Evolutionary conservation across 2,888 invertebrate species (phyloP), one percentile per base, ranked within the genome.

Genomic region (Meliscaeva auricollis): DNA sequence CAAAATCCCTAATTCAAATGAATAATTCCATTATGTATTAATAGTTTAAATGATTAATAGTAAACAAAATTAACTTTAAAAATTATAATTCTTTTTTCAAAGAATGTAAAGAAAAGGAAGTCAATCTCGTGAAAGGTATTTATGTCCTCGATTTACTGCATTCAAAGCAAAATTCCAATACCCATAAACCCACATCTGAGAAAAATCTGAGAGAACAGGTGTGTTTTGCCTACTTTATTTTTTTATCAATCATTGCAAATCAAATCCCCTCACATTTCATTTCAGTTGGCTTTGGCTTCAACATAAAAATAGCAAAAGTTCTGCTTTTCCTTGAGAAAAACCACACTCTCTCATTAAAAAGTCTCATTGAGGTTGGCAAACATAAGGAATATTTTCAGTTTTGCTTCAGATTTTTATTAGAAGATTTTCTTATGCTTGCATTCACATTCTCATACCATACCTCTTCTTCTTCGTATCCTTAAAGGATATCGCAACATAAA

Each of bases 271-370:
- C 35, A n/a, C 11, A 2, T 35, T 48, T 32, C 17, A 52, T 20
- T 56, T 70, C 22, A 56, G 20, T 26, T 70, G 48, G 46, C 20
- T 11, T 0, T 38, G 0, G 9, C 38, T 44, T 52, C 44, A 20
- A 60, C 46, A 64, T 70, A 66, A 77, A 82, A 68, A 20, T 54
- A 58, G 44, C 60, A 22, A 74, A 58, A 38, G 9, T 60, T 15
- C 35, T 26, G 41, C 9, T 30, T n/a, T 26, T 30, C 26, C 22
- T 17, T 30, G 11, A 9, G 17, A 46, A 46, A 35, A 52, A 52
- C 64, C 64, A 38, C 54, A 74, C 72, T 50, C 72, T 50, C 74
- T 83, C 73, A 73, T 58, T 82, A 73, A 74, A 64, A 82, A 78
- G 20, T 74, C 64, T 64, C 35, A 83, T 83, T 74, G 69, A 56